Evolutionary conservation across 2,113 vertebrate genomes (phyloP), one percentile per base, ranked within the genome.

Genomic region (Myotis lucifugus): DNA sequence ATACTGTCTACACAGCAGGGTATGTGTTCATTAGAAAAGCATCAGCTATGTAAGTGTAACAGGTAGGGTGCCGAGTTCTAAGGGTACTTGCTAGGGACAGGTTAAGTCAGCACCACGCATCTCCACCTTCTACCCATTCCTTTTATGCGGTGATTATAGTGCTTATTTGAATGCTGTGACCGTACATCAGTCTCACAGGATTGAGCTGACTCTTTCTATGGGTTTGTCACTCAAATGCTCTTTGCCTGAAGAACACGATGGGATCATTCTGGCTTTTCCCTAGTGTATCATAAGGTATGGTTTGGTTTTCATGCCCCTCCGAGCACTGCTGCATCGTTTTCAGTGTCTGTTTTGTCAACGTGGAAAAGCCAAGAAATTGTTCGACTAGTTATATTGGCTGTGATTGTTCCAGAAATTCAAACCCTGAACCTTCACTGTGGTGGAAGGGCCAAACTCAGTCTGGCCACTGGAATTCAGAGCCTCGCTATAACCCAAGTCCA

Each of bases 321-420:
- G n/a, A 76, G 29, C 21, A 79, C 32, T 93, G 94, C 77, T 70
- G 34, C 48, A 40, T 25, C 34, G 59, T 91, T 90, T 96, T 78
- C 37, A 59, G 59, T 66, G 19, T 89, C 56, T 91, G 21, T 86
- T 93, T 90, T 83, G 77, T 87, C 73, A 67, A 70, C 54, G 82
- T 23, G 83, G 84, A 85, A 85, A 95, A 82, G 40, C 59, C 81
- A 92, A 88, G 19, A 78, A 88, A 92, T 54, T 83, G 29, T 46
- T 73, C n/a, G 83, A 78, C 61, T 85, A 85, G 87, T 82, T 73
- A 66, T 37, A 37, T 84, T 67, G 48, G 59, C 85, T 61, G 27
- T 64, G 25, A 89, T 2, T 72, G 48, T 83, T 61, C 77, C 27
- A 64, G 77, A 61, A 70, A 88, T 76, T 87, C 18, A 91, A 93